Evolutionary conservation across 2,888 invertebrate genomes (phyloP).

Genomic region (Lapara coniferarum): DNA sequence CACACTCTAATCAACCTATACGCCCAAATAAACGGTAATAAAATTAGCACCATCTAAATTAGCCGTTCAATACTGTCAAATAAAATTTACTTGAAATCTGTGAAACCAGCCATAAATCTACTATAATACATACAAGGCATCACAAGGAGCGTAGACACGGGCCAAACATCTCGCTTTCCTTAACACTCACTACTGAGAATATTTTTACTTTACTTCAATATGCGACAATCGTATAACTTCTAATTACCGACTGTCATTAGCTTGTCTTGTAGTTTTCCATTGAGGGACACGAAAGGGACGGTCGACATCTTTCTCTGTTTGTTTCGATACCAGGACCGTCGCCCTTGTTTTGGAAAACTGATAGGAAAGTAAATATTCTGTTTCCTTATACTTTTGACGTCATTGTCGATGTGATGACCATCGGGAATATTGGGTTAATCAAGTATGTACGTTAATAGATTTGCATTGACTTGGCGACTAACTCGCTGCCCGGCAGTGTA

Average conservation of each 20-base stretch:
- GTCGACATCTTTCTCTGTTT: slow-evolving; percentile 25
- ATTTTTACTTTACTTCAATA: background rate
- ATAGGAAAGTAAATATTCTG: background rate
- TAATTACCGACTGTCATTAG: slow-evolving; percentile 2
- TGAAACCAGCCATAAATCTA: too few relatives aligned
- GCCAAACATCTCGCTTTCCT: background rate
- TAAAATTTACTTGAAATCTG: too few relatives aligned
- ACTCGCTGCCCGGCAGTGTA: too few relatives aligned
- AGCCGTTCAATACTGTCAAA: too few relatives aligned
- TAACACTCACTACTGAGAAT: too few relatives aligned
- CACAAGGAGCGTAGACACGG: slow-evolving; percentile 16
- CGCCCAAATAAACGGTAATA: too few relatives aligned
- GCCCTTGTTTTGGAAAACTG: background rate
- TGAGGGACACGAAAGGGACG: slow-evolving; percentile 25
- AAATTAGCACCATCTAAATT: too few relatives aligned
- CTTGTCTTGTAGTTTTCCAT: slow-evolving; percentile 28
- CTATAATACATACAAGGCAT: slow-evolving; percentile 10
- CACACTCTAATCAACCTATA: too few relatives aligned
- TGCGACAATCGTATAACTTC: background rate
- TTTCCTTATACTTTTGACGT: background rate
- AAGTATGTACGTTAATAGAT: too few relatives aligned
- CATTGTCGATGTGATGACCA: too few relatives aligned
- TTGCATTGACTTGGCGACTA: too few relatives aligned
- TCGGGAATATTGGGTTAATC: too few relatives aligned
- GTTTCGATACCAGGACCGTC: background rate